Base-by-base conservation (phyloP, 2,888 invertebrate genomes). In the Caenorhabditis panamensis region DNA sequence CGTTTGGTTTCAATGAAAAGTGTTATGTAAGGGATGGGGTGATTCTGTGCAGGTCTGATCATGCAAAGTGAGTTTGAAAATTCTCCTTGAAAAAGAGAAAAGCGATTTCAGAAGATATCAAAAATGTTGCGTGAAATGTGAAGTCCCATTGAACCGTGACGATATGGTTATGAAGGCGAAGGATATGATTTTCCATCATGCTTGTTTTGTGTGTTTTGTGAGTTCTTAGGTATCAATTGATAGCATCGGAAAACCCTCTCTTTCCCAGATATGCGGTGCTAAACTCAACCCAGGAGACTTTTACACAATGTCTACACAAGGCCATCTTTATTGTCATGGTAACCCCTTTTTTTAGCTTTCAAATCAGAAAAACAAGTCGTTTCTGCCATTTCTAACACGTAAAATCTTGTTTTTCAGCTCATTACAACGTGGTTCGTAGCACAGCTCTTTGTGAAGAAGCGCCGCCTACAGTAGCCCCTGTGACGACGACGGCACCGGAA, bases 131-230 rank as follows among this genome's bases (percentile, higher is more conserved):
- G 94, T 95, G 9, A 94, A 96, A 58, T 96, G 96, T 90, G 94
- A 94, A 28, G 94, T 94, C 63, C 95, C 95, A 6, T 95, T 96
- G 90, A 94, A 95, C 9, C 94, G 95, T 49, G 94, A 95, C 89
- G 96, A 96, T 92, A 93, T 96, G 91, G 96, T 96, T 90, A 96
- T 96, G 96, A 92, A 95, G 79, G 96, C 96, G 0, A 92, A 95
- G 53, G 95, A 96, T 86, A 93, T 94, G 89, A 95, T 96, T 78
- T 96, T 95, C 92, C 96, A 96, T 91, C 93, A 96, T 73, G 94
- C 94, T 85, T 96, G 96, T 92, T 96, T 96, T 93, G 94, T 95
- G 41, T 96, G 96, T 73, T 79, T 77, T 94, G 72, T 84, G 37
- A 68, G 69, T 59, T 69, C 58, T 54, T 41, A 9, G n/a, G 5